These are phyloP conservation scores for Stenoptilia bipunctidactyla DNA, from an alignment of 2,888 invertebrate genomes.

Conservation along the genomic window DNA sequence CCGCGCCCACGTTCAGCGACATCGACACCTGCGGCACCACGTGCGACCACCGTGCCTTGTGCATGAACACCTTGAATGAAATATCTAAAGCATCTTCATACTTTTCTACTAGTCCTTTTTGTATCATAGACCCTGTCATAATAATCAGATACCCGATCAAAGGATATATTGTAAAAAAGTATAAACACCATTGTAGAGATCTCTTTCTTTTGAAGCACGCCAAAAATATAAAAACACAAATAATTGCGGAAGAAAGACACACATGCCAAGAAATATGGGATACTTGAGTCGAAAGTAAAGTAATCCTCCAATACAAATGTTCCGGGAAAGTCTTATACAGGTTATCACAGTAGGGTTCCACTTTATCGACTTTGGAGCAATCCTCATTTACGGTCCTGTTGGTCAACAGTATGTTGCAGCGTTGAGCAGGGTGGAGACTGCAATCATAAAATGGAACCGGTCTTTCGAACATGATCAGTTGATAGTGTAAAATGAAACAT, in stretches of 20 bases:
- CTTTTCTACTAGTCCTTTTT: constrained; percentile 41
- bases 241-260: constrained; percentile 35
- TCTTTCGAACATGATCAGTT: constrained; percentile 48
- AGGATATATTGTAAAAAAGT: constrained; percentile 27
- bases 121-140: constrained; percentile 44
- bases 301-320: constrained; percentile 42
- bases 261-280: constrained; percentile 40
- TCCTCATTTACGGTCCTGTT: constrained; percentile 46
- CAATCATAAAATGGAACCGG: constrained; percentile 44
- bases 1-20: constrained; percentile 36
- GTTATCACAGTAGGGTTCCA: constrained; percentile 25
- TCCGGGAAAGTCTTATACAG: constrained; percentile 41
- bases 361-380: constrained; percentile 27
- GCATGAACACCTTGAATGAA: constrained; percentile 27
- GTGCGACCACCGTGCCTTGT: constrained; percentile 21
- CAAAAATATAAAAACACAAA: constrained; percentile 26
- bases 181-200: constrained; percentile 29
- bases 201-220: constrained; percentile 32
- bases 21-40: constrained; percentile 28
- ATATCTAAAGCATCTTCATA: constrained; percentile 37
- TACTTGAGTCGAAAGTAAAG: constrained; percentile 16
- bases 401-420: constrained; percentile 30
- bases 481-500: constrained; percentile 43
- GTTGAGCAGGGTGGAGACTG: constrained; percentile 30
- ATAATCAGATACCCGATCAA: constrained; percentile 26